Evolutionary conservation across 1,140 invertebrate species (phyloP).

Genomic region (Caligus rogercresseyi): DNA sequence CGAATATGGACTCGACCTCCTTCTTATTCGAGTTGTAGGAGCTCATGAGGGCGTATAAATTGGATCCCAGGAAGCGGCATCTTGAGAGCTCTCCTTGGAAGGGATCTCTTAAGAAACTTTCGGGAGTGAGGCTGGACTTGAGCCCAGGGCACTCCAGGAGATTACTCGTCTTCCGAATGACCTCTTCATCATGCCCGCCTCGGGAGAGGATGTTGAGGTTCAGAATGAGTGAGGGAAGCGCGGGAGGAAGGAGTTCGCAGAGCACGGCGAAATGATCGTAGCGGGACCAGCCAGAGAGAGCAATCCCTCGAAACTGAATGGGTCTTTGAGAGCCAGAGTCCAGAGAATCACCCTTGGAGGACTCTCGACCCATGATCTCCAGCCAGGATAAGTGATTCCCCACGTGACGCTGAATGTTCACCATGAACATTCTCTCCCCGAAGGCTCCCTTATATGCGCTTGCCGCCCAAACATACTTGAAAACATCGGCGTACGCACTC

Average conservation of each 20-base stretch:
- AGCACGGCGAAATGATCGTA: slow-evolving; percentile 48
- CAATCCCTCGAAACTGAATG: slow-evolving; percentile 28
- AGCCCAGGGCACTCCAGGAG: slow-evolving; percentile 21
- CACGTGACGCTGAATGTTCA: slow-evolving; percentile 33
- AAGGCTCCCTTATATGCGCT: slow-evolving; percentile 37
- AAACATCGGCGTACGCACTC: slow-evolving; percentile 32
- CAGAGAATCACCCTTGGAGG: background rate
- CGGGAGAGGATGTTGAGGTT: slow-evolving; percentile 24
- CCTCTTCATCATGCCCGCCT: slow-evolving; percentile 21
- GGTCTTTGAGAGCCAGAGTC: background rate
- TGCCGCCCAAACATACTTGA: slow-evolving; percentile 37
- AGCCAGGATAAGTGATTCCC: slow-evolving; percentile 30
- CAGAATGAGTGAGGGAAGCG: slow-evolving; percentile 37
- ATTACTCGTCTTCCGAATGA: slow-evolving; percentile 16
- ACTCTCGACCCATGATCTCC: slow-evolving; percentile 31
- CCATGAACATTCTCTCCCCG: slow-evolving; percentile 29
- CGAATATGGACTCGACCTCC: slow-evolving; percentile 8
- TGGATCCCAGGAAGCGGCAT: slow-evolving; percentile 30
- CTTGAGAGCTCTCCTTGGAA: slow-evolving; percentile 21
- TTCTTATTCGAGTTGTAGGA: slow-evolving; percentile 21
- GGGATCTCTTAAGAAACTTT: slow-evolving; percentile 24
- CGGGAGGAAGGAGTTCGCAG: slow-evolving; percentile 44
- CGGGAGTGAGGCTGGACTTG: slow-evolving; percentile 17
- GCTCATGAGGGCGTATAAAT: slow-evolving; percentile 25
- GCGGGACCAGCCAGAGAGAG: slow-evolving; percentile 38